These are phyloP conservation scores for Drosophila pachea DNA, from an alignment of 1,140 invertebrate species.

Conservation along the genomic window DNA sequence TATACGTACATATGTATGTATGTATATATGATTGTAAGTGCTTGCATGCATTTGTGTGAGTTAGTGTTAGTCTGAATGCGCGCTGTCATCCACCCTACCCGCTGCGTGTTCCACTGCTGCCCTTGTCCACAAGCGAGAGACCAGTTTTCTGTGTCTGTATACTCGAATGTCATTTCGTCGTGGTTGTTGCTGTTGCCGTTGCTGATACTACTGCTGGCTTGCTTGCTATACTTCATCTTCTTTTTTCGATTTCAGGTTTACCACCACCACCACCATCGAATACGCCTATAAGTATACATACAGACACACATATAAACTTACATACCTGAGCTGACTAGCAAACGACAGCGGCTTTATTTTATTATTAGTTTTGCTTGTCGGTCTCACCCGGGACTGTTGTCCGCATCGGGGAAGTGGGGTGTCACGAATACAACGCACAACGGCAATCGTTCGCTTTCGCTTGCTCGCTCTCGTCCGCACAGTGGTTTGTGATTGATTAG, in stretches of 20 bases:
- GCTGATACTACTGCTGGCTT: conserved; percentile 24
- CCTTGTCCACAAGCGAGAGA: conserved; percentile 24
- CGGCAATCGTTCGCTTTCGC: conserved; percentile 46
- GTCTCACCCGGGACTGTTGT: conserved; percentile 39
- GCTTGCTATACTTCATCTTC: conserved; percentile 73
- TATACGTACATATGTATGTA: neutral
- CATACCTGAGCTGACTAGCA: conserved; percentile 45
- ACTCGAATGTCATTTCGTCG: conserved; percentile 61
- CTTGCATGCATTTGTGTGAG: conserved; percentile 3
- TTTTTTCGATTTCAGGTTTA: conserved; percentile 62
- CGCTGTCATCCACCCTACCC: conserved; percentile 60
- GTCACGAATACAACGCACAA: conserved; percentile 20
- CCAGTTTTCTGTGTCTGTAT: conserved; percentile 71
- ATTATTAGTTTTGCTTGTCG: conserved; percentile 71
- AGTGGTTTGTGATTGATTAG: conserved; percentile 30
- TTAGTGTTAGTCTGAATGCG: neutral
- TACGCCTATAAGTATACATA: conserved; percentile 4
- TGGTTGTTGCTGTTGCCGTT: conserved; percentile 31
- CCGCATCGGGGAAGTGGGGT: conserved; percentile 8
- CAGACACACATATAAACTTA: conserved; percentile 13
- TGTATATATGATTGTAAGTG: neutral
- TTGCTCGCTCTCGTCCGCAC: conserved; percentile 45
- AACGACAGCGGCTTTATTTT: conserved; percentile 66
- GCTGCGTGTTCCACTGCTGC: conserved; percentile 20
- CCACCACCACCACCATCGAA: conserved; percentile 51